Evolutionary conservation across 2,888 invertebrate species (phyloP).

Genomic region (Patella caerulea): DNA sequence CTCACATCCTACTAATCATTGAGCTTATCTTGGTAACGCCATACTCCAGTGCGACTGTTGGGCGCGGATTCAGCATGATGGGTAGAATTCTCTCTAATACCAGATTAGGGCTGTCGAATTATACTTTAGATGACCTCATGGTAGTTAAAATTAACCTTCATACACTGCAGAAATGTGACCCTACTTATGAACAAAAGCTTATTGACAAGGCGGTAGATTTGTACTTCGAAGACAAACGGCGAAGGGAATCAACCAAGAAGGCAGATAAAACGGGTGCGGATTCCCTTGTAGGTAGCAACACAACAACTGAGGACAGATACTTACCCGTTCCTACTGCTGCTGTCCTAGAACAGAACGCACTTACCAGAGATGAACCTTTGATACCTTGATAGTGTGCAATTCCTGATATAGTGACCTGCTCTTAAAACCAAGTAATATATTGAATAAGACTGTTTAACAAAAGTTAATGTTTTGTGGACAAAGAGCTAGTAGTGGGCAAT

Average conservation of each 20-base stretch:
- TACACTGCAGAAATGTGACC: not conserved
- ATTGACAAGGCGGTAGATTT: not conserved
- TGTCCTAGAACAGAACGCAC: too few species aligned
- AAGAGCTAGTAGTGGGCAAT: too few species aligned
- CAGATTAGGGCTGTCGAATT: not conserved
- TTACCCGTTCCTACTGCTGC: too few species aligned
- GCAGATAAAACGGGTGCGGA: not conserved
- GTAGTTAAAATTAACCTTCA: not conserved
- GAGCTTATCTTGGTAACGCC: not conserved
- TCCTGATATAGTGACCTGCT: too few species aligned
- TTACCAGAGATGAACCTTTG: too few species aligned
- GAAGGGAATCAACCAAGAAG: not conserved
- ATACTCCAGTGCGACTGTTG: conserved; percentile 7
- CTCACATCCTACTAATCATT: not conserved
- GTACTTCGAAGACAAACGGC: not conserved
- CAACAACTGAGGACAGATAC: too few species aligned
- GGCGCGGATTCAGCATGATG: not conserved
- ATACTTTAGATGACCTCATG: not conserved
- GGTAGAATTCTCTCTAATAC: not conserved
- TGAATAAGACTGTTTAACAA: too few species aligned
- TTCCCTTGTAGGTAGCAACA: too few species aligned
- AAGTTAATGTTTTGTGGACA: too few species aligned
- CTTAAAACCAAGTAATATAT: too few species aligned
- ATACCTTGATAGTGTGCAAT: too few species aligned
- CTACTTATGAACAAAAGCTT: not conserved